Percentiles rank a stretch among this genome's conserved stretches.
Evolutionary conservation across 1,140 invertebrate genomes (phyloP).

Genomic region (Drosophila quadrilineata): DNA sequence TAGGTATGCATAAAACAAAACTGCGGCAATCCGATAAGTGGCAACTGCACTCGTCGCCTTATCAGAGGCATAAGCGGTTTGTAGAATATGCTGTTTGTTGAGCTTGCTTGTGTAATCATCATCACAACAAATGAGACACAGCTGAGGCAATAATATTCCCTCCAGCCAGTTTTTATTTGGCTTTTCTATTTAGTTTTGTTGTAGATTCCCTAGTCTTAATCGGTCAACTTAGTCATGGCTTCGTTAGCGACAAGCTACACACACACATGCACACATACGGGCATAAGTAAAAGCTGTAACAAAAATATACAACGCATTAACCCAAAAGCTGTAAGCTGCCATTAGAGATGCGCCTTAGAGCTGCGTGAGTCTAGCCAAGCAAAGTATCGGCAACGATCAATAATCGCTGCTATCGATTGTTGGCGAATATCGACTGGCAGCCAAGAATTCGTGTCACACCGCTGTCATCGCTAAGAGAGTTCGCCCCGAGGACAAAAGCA

Average conservation of each 20-base stretch:
- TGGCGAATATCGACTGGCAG: too few relatives aligned
- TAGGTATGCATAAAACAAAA: slow-evolving; percentile 5
- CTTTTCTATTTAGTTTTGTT: background rate
- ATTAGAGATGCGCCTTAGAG: background rate
- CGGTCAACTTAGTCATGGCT: slow-evolving; percentile 9
- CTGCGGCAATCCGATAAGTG: slow-evolving; percentile 2
- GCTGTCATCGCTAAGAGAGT: background rate
- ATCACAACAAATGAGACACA: background rate
- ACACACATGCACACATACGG: background rate
- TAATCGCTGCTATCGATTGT: too few relatives aligned
- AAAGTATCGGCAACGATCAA: background rate
- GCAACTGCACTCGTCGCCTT: slow-evolving; percentile 5
- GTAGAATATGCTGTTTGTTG: too few relatives aligned
- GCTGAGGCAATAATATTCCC: too few relatives aligned
- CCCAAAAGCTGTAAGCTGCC: slow-evolving; percentile 44
- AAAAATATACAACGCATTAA: slow-evolving; percentile 46
- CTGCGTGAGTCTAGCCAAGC: too few relatives aligned
- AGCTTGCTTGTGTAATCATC: slow-evolving; percentile 15
- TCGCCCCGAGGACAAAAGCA: slow-evolving; percentile 3
- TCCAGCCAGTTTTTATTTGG: background rate
- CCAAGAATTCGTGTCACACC: too few relatives aligned
- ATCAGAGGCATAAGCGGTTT: too few relatives aligned
- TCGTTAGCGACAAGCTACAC: background rate
- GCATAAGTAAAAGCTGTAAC: slow-evolving; percentile 12
- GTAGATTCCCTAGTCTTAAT: slow-evolving; percentile 1